Percentiles rank a stretch among this genome's conserved stretches.
Conservation (phyloP, 2,888 invertebrate genomes). For the Protophormia terraenovae region DNA sequence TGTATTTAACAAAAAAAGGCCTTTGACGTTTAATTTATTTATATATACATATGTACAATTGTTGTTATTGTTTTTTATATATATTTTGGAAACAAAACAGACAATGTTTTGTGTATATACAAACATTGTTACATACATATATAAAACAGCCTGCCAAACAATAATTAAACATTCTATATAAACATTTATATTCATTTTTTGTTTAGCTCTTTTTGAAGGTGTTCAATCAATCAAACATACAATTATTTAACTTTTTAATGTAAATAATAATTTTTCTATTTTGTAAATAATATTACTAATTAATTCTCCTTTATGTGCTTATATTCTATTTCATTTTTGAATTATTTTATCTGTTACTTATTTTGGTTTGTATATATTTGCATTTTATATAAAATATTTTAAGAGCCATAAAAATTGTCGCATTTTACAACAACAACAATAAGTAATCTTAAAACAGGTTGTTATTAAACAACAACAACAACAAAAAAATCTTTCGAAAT, state of each 20-base stretch:
- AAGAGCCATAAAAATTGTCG: neutral
- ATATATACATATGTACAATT: neutral
- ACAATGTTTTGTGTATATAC: conserved; percentile 11
- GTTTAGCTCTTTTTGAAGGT: neutral
- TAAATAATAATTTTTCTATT: conserved; percentile 3
- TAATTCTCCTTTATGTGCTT: neutral
- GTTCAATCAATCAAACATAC: conserved; percentile 7
- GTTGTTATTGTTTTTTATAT: conserved; percentile 5
- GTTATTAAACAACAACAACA: conserved; percentile 4
- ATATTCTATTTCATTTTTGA: neutral
- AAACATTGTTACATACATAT: no score
- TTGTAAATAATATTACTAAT: neutral
- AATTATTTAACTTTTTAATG: neutral
- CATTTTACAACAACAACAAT: neutral
- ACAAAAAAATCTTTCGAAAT: neutral
- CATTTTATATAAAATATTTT: conserved; percentile 22
- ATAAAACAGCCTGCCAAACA: neutral
- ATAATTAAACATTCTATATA: neutral
- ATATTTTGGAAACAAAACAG: conserved; percentile 5
- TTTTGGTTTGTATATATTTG: neutral
- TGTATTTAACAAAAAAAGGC: neutral
- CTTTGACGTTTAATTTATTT: conserved; percentile 21
- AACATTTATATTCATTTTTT: neutral
- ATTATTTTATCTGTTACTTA: neutral
- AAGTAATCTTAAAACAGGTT: conserved; percentile 45